Evolutionary conservation across 2,113 vertebrate genomes (phyloP).

Genomic region (Neotragus moschatus): DNA sequence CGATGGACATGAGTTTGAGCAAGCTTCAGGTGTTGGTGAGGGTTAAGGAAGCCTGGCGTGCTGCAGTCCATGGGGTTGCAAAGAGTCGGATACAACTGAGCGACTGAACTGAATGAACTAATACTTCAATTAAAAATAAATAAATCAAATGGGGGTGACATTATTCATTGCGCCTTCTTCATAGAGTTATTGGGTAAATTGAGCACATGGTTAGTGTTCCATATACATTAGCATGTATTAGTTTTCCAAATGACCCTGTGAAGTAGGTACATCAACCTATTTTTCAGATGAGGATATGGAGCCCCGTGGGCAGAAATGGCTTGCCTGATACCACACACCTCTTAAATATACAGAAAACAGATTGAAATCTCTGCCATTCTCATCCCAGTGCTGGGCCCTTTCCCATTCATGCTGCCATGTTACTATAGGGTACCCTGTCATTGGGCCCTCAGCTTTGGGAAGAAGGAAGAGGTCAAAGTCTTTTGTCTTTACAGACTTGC

Average conservation of each 20-base stretch:
- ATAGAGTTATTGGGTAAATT: background rate
- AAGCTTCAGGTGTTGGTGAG: background rate
- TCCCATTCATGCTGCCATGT: background rate
- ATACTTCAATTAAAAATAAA: background rate
- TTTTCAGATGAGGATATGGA: background rate
- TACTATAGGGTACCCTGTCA: background rate
- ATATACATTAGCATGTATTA: rapidly evolving
- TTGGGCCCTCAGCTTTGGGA: background rate
- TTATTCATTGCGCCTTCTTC: background rate
- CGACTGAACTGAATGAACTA: background rate
- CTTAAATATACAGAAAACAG: background rate
- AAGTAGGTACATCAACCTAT: no score
- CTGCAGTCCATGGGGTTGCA: background rate
- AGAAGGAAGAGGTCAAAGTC: background rate
- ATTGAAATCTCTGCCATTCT: background rate
- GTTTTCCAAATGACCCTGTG: background rate
- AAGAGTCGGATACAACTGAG: background rate
- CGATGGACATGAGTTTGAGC: background rate
- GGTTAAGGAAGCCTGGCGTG: background rate
- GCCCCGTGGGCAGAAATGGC: background rate
- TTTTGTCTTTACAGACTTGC: background rate
- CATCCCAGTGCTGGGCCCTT: background rate
- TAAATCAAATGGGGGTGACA: background rate
- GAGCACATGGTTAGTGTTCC: background rate
- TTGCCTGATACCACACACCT: background rate